phyloP scores from a whole-genome alignment of 2,888 invertebrate species.

The Brachypterus glaber region DNA sequence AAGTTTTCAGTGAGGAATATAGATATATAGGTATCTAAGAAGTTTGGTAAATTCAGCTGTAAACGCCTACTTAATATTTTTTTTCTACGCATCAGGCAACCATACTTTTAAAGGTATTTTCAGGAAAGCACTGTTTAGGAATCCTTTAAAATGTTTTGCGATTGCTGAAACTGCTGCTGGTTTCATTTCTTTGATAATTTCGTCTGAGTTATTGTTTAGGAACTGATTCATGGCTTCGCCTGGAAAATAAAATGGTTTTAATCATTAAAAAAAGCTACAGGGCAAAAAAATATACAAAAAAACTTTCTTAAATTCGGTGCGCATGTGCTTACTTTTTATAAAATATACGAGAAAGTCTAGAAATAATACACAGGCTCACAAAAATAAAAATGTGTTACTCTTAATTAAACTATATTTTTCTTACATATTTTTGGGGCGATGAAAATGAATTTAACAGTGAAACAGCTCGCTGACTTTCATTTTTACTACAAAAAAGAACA shows the following conservation, averaged over 20 bases:
- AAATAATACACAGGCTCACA: too few relatives aligned
- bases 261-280: constrained; percentile 1
- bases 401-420: too few relatives aligned
- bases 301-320: constrained; percentile 2
- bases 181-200: constrained; percentile 74
- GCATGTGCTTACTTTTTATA: background rate
- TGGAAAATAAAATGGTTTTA: constrained; percentile 31
- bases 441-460: too few relatives aligned
- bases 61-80: too few relatives aligned
- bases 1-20: too few relatives aligned
- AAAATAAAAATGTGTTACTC: too few relatives aligned
- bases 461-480: too few relatives aligned
- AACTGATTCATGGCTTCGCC: constrained; percentile 78
- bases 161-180: constrained; percentile 65
- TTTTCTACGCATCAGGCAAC: constrained; percentile 44
- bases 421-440: too few relatives aligned
- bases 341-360: background rate
- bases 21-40: too few relatives aligned
- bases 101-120: constrained; percentile 63
- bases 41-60: too few relatives aligned
- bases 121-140: constrained; percentile 63
- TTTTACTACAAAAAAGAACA: too few relatives aligned
- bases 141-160: constrained; percentile 62
- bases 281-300: constrained; percentile 7
- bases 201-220: constrained; percentile 68